Percentiles rank a stretch among this genome's conserved stretches.
phyloP scores from a whole-genome alignment of 2,113 vertebrate species.

The Ptychochromis oligacanthus region DNA sequence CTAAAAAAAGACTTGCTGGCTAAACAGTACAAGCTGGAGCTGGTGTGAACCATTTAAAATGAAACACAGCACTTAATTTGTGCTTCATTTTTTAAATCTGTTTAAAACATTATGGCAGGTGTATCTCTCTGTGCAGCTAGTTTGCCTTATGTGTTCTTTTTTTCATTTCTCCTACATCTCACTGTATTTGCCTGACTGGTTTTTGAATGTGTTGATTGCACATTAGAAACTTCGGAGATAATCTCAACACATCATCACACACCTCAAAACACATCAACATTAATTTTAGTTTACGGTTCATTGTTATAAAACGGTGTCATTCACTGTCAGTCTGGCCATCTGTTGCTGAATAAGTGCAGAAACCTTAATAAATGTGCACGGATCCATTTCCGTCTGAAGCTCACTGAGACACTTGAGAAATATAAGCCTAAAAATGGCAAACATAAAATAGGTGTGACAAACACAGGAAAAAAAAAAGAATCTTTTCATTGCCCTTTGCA shows the following conservation, averaged over 20 bases:
- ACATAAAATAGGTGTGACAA: constrained; percentile 30
- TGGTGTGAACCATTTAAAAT: constrained; percentile 35
- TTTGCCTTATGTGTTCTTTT: constrained; percentile 10
- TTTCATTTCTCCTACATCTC: neutral
- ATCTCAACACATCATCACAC: constrained; percentile 20
- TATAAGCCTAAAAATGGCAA: constrained; percentile 11
- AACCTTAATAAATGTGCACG: constrained; percentile 10
- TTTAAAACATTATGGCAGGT: constrained; percentile 23
- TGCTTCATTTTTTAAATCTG: neutral
- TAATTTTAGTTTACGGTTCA: constrained; percentile 27
- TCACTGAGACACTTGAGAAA: constrained; percentile 17
- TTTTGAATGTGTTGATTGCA: constrained; percentile 1
- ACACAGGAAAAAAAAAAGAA: neutral
- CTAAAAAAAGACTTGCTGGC: constrained; percentile 8
- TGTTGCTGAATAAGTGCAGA: constrained; percentile 9
- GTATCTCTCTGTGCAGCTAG: constrained; percentile 13
- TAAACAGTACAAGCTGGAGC: constrained; percentile 23
- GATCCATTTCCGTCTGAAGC: constrained; percentile 1
- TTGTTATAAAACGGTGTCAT: neutral
- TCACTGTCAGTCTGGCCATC: neutral
- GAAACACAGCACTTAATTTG: constrained; percentile 35
- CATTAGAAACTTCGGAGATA: constrained; percentile 15
- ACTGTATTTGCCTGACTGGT: neutral
- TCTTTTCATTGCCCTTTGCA: constrained; percentile 34
- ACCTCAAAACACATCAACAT: constrained; percentile 21